Percentiles rank a stretch among this genome's conserved stretches.
These are phyloP conservation scores for Tuberolachnus salignus DNA, from an alignment of 2,888 invertebrate species.

Conservation along the genomic window DNA sequence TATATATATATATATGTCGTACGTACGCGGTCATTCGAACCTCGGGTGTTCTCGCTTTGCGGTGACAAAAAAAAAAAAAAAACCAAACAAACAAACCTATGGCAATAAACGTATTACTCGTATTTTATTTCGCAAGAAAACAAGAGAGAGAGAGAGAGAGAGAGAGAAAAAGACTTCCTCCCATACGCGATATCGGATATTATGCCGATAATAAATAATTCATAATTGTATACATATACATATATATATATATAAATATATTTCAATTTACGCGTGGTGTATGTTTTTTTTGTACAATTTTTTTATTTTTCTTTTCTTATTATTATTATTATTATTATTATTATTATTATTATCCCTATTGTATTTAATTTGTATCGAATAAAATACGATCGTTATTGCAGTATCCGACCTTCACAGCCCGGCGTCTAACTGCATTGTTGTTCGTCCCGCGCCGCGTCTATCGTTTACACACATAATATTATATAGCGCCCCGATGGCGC, in stretches of 20 bases:
- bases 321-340: neutral
- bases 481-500: constrained; percentile 37
- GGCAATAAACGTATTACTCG: neutral
- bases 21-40: too few relatives aligned
- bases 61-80: too few relatives aligned
- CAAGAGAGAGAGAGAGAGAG: too few relatives aligned
- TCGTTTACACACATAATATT: constrained; percentile 22
- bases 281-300: constrained; percentile 6
- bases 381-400: neutral
- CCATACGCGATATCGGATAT: neutral
- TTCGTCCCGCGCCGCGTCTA: constrained; percentile 10
- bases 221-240: constrained; percentile 3
- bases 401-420: constrained; percentile 39
- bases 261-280: constrained; percentile 27
- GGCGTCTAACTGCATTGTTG: constrained; percentile 39
- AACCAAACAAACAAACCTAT: constrained; percentile 11
- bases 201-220: neutral
- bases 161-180: constrained; percentile 5
- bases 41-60: too few relatives aligned
- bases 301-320: too few relatives aligned
- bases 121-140: constrained; percentile 1
- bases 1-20: too few relatives aligned
- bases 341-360: constrained; percentile 12
- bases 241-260: constrained; percentile 34
- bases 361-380: constrained; percentile 50